Percentiles rank a stretch among this genome's conserved stretches.
Conservation (phyloP, 1,140 invertebrate genomes). For the Phenacoccus solenopsis region DNA sequence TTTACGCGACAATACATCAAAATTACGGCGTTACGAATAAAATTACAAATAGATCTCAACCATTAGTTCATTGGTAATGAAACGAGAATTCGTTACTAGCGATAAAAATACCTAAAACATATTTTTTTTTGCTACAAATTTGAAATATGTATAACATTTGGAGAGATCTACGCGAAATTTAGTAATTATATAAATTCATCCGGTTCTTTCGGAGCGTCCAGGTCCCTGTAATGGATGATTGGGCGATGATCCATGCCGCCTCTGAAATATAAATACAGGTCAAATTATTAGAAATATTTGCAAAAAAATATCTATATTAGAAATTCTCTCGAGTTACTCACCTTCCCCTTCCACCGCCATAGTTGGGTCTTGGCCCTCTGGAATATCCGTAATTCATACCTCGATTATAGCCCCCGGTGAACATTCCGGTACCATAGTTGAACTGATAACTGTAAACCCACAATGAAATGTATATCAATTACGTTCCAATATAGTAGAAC, state of each 20-base stretch:
- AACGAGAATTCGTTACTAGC: too few species aligned
- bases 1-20: too few species aligned
- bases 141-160: too few species aligned
- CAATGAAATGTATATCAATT: background rate
- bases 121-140: too few species aligned
- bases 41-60: too few species aligned
- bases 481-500: background rate
- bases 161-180: too few species aligned
- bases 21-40: too few species aligned
- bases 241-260: conserved; percentile 63
- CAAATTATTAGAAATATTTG: background rate
- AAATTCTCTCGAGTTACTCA: background rate
- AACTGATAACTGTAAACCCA: background rate
- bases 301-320: too few species aligned
- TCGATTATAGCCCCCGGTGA: background rate
- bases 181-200: conserved; percentile 40
- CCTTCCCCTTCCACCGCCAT: conserved; percentile 20
- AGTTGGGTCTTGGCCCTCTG: conserved; percentile 21
- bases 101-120: too few species aligned
- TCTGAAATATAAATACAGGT: background rate
- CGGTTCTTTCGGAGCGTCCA: conserved; percentile 77
- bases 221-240: conserved; percentile 79
- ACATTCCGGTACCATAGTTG: background rate
- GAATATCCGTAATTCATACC: conserved; percentile 24
- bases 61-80: too few species aligned